A percentile compares a stretch with the other conserved stretches of the same genome.
Conservation (phyloP, 2,888 invertebrate genomes). For the Synanthedon vespiformis region DNA sequence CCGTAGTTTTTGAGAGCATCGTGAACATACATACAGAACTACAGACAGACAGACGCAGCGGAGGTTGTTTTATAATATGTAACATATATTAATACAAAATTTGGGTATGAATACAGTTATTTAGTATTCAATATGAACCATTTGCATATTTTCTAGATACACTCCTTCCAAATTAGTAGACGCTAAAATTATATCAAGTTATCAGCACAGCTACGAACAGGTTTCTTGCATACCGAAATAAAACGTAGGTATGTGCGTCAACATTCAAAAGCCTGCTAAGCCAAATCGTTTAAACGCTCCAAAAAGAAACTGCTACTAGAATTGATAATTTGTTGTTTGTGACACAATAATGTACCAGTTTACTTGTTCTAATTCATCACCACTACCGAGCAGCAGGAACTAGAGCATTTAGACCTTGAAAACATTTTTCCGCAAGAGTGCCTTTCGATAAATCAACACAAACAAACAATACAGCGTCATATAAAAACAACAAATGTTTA, state of each 20-base stretch:
- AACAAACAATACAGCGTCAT: slow-evolving; percentile 24
- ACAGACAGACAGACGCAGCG: no score
- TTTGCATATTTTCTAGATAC: no score
- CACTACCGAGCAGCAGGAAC: slow-evolving; percentile 12
- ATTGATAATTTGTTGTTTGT: not conserved
- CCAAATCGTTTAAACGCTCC: not conserved
- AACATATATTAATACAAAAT: no score
- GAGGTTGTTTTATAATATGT: no score
- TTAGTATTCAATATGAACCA: no score
- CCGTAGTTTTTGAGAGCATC: no score
- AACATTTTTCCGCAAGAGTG: slow-evolving; percentile 26
- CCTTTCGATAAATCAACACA: slow-evolving; percentile 32
- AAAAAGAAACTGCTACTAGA: not conserved
- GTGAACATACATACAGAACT: no score
- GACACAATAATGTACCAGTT: not conserved
- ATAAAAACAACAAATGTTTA: slow-evolving; percentile 16
- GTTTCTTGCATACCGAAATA: slow-evolving; percentile 37
- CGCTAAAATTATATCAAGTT: not conserved
- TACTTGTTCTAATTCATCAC: not conserved
- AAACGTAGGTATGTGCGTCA: slow-evolving; percentile 23
- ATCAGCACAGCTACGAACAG: slow-evolving; percentile 21
- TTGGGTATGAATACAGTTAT: no score
- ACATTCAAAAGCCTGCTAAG: not conserved
- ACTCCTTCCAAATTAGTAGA: not conserved
- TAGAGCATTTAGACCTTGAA: slow-evolving; percentile 46